Base-by-base conservation (phyloP, 2,797 vertebrate species). In the Pseudomugil tenellus region DNA sequence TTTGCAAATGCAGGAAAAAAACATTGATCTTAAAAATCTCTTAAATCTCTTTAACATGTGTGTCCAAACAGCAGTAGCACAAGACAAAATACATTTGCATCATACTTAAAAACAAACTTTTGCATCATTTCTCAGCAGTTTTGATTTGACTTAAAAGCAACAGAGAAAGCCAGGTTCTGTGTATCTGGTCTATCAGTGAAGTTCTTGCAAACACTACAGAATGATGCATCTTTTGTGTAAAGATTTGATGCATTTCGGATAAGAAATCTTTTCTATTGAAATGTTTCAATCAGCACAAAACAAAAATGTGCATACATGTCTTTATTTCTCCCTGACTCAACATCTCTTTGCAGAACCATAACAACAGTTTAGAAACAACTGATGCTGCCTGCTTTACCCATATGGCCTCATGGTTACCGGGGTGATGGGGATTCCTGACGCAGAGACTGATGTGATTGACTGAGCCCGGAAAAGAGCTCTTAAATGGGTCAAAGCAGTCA, bases 401-500 rank as follows among this genome's bases (percentile, higher is more conserved):
- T 77, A 86, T 89, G 90, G 92, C 91, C 90, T 91, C 89, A 90
- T 84, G 75, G 91, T 92, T 92, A 90, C 88, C 80, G 83, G 80
- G 92, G 90, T 68, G 76, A 92, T 90, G 88, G 90, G 90, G 87
- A 92, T 91, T 91, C 90, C 90, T 89, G 84, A 80, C 46, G 48
- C 74, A 86, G 76, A 63, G 73, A 87, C 66, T 53, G 6, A 74
- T 46, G 58, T 72, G 85, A 92, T 92, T 92, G 91, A 90, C 66
- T 62, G 59, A 80, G 75, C 65, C 62, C 0, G 23, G 65, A 85
- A 86, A 89, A 81, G 75, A 84, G 90, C 85, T 87, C 87, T 91
- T 93, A 92, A 92, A 87, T 92, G 90, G 92, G 92, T 92, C 90
- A 93, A 84, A 87, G 82, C 85, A 91, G 92, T 91, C 89, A 93